phyloP scores from a whole-genome alignment of 2,888 invertebrate genomes.

The Trachelus troglodyta region DNA sequence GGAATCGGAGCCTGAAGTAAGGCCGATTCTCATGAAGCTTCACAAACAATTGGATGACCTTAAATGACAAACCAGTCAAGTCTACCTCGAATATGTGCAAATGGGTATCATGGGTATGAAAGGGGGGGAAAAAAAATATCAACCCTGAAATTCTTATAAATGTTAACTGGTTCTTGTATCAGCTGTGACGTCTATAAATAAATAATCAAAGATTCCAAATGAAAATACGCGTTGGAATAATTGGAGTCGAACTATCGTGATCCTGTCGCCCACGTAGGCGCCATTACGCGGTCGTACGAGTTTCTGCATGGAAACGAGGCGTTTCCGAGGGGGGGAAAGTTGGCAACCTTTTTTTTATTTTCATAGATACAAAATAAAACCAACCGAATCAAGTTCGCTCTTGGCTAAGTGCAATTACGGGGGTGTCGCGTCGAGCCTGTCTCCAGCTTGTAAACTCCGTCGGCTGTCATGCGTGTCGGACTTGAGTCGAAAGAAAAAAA shows the following conservation, averaged over 20 bases:
- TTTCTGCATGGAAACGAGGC: neutral
- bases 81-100: too few relatives aligned
- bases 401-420: neutral
- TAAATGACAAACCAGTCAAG: neutral
- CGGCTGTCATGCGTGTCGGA: neutral
- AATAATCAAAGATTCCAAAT: neutral
- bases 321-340: neutral
- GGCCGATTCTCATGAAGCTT: neutral
- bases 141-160: slow-evolving; percentile 4
- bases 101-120: too few relatives aligned
- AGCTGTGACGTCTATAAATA: neutral
- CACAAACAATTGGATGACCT: neutral
- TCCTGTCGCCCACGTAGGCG: slow-evolving; percentile 52
- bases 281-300: slow-evolving; percentile 28
- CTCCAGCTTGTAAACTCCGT: neutral
- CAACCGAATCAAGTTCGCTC: neutral
- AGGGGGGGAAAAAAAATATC: too few relatives aligned
- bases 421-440: neutral
- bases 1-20: neutral
- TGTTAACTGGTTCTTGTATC: slow-evolving; percentile 35
- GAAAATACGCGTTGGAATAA: neutral
- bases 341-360: too few relatives aligned
- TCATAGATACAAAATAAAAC: neutral
- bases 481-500: neutral
- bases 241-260: slow-evolving; percentile 24